These are phyloP conservation scores for Sinopyrophorus schimmeli DNA, from an alignment of 2,888 invertebrate species.

Conservation along the genomic window DNA sequence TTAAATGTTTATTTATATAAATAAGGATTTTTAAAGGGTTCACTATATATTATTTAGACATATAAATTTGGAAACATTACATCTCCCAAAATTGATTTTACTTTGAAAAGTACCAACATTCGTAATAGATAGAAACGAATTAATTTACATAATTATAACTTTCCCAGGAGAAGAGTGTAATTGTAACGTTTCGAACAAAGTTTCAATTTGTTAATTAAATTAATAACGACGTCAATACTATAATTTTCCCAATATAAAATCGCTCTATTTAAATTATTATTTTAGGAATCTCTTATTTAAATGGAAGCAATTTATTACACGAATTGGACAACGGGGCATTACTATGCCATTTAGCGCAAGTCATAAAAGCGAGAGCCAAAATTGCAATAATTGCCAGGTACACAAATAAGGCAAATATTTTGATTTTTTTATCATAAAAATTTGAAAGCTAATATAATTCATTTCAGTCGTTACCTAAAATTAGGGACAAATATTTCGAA, in stretches of 20 bases:
- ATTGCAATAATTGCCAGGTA: constrained; percentile 67
- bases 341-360: constrained; percentile 77
- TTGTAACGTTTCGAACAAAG: no score
- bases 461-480: constrained; percentile 67
- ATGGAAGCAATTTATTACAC: constrained; percentile 78
- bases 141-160: no score
- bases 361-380: constrained; percentile 76
- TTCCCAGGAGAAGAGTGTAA: no score
- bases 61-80: no score
- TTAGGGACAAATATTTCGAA: constrained; percentile 79
- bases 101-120: no score
- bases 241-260: constrained; percentile 1
- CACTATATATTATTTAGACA: no score
- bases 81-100: no score
- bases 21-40: no score
- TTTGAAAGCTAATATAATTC: no score
- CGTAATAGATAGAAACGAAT: no score
- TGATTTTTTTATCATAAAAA: constrained; percentile 5
- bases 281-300: constrained; percentile 71
- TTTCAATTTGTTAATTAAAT: not conserved
- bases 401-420: constrained; percentile 46
- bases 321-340: constrained; percentile 83
- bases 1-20: no score
- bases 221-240: not conserved
- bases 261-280: not conserved